phyloP scores from a whole-genome alignment of 2,888 invertebrate species.

The Pycnomerus fuliginosus region DNA sequence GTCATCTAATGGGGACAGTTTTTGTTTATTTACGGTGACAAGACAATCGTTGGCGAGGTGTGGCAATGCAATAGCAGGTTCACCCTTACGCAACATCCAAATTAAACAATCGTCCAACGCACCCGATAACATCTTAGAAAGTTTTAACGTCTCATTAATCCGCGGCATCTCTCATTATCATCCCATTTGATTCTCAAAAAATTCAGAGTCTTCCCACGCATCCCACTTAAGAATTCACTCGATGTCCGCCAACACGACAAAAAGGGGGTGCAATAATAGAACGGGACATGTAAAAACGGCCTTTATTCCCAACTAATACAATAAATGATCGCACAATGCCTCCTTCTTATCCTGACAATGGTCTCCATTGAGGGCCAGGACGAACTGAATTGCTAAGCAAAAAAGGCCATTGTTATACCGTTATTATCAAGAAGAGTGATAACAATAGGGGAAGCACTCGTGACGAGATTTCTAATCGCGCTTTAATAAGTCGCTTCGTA shows the following conservation, averaged over 20 bases:
- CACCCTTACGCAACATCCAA: slow-evolving; percentile 33
- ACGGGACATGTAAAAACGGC: slow-evolving; percentile 44
- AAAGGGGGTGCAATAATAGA: slow-evolving; percentile 34
- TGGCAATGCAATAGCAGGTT: slow-evolving; percentile 32
- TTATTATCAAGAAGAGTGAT: slow-evolving; percentile 42
- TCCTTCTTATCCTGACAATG: slow-evolving; percentile 43
- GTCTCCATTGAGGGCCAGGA: slow-evolving; percentile 29
- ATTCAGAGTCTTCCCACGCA: neutral
- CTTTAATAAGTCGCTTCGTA: too few species aligned
- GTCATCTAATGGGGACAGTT: slow-evolving; percentile 41
- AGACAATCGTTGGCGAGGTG: slow-evolving; percentile 36
- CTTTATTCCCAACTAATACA: slow-evolving; percentile 47
- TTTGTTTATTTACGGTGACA: slow-evolving; percentile 39
- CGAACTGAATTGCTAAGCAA: slow-evolving; percentile 26
- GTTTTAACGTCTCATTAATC: slow-evolving; percentile 38
- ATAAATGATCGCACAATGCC: slow-evolving; percentile 46
- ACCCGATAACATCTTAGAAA: slow-evolving; percentile 32
- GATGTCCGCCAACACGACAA: slow-evolving; percentile 27
- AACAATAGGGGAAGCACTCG: too few species aligned
- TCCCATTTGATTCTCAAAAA: neutral
- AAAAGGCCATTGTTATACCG: slow-evolving; percentile 37
- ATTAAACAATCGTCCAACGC: slow-evolving; percentile 38
- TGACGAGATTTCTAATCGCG: too few species aligned
- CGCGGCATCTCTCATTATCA: slow-evolving; percentile 18
- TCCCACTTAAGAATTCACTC: slow-evolving; percentile 20